These are phyloP conservation scores for Spilogale gracilis DNA, from an alignment of 2,113 vertebrate species.

Conservation along the genomic window DNA sequence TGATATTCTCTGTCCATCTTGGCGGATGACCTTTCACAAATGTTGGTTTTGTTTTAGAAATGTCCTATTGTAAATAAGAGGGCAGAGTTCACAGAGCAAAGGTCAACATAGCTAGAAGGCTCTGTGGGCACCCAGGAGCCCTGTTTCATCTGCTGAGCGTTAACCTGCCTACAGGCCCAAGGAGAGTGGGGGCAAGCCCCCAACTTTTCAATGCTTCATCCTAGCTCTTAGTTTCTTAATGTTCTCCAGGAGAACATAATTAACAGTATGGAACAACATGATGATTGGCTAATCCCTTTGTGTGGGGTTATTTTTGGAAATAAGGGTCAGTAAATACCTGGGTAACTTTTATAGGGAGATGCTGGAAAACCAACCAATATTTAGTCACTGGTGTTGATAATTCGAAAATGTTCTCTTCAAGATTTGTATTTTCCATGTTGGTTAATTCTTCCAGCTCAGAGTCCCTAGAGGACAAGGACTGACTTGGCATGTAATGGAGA, in stretches of 20 bases:
- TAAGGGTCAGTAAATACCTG: background rate
- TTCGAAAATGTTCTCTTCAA: background rate
- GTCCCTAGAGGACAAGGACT: background rate
- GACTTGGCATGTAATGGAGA: background rate
- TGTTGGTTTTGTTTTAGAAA: slow-evolving; percentile 89
- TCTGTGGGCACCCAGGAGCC: background rate
- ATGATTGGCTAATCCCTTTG: background rate
- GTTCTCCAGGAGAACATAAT: background rate
- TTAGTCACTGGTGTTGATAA: background rate
- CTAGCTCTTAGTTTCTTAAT: background rate
- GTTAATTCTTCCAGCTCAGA: background rate
- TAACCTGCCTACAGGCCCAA: background rate
- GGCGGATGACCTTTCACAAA: slow-evolving; percentile 90
- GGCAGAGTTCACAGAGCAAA: slow-evolving; percentile 88
- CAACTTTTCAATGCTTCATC: background rate
- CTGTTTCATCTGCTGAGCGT: background rate
- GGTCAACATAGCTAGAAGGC: slow-evolving; percentile 77
- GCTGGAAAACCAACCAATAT: background rate
- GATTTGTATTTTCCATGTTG: background rate
- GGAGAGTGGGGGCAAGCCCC: background rate
- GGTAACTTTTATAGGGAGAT: background rate
- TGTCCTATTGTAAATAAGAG: slow-evolving; percentile 90
- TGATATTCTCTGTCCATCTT: slow-evolving; percentile 82
- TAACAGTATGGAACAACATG: background rate
- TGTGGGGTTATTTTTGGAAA: background rate